Base-by-base conservation (phyloP, 2,797 vertebrate species). In the Amphiprion clarkii region DNA sequence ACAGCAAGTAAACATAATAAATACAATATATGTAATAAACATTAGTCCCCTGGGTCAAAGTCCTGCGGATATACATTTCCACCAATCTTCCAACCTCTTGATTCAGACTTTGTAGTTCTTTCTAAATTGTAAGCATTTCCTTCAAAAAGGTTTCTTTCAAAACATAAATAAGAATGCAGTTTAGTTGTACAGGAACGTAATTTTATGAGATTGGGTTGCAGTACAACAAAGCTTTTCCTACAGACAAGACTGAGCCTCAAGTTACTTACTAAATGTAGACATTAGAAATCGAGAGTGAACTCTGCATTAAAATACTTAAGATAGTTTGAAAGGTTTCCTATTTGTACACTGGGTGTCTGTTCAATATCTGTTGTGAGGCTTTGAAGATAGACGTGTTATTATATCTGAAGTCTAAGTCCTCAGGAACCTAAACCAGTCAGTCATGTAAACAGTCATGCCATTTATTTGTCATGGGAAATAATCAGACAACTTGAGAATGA, bases 391-490 rank as follows among this genome's bases (percentile, higher is more conserved):
- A 58, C 21, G 52, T 58, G 48, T 80, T 74, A 49, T 82, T 70
- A 54, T 49, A 71, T 76, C 52, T 67, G 40, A 73, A 64, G 72
- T 74, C 49, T 29, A 44, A 48, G 61, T 67, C 60, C 67, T 53
- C 48, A 23, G 66, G 59, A 81, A 73, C 44, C 42, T 72, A 17
- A 69, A 68, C 14, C n/a, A 71, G 62, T 79, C 70, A 67, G 71
- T 78, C 66, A 67, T 75, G 65, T 59, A 81, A 83, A 82, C 75
- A 78, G 49, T 44, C 63, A 39, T 66, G 66, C n/a, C 27, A 46
- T 73, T 81, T 71, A 71, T 74, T 74, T 80, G 74, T 77, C 61
- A 54, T 40, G 49, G 73, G 79, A 90, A 88, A 87, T 86, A 48
- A 81, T 68, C 49, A 49, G 19, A 36, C 39, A 48, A 52, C 49